These are phyloP conservation scores for Holacanthus passer DNA, from an alignment of 2,113 vertebrate genomes.

Conservation along the genomic window DNA sequence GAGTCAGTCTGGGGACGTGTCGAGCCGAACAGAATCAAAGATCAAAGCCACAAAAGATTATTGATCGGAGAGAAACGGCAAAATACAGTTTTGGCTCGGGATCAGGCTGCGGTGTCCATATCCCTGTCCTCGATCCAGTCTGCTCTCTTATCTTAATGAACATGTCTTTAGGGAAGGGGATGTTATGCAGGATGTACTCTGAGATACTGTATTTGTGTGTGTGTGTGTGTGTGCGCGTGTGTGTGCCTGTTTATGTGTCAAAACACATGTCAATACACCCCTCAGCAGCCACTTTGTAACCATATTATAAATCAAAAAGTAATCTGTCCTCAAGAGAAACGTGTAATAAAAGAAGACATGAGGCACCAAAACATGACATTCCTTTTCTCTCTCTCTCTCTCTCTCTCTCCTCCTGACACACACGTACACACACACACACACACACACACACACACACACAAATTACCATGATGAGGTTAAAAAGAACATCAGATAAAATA, in stretches of 20 bases:
- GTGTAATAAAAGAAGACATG: constrained; percentile 8
- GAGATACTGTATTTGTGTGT: neutral
- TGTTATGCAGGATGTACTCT: constrained; percentile 1
- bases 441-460: neutral
- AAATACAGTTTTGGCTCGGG: constrained; percentile 37
- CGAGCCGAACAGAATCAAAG: constrained; percentile 40
- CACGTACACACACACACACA: neutral
- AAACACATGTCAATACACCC: constrained; percentile 3
- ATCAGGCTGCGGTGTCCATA: constrained; percentile 43
- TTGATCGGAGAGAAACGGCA: constrained; percentile 54
- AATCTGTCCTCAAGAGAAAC: constrained; percentile 28
- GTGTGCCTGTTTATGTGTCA: neutral
- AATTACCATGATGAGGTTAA: constrained; percentile 35
- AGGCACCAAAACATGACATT: neutral
- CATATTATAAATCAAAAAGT: constrained; percentile 1
- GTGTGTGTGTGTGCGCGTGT: constrained; percentile 2
- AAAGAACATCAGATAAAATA: constrained; percentile 35
- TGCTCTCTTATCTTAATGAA: constrained; percentile 39
- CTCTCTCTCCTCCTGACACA: neutral
- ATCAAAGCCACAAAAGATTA: constrained; percentile 69
- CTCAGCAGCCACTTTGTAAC: neutral
- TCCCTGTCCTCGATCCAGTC: constrained; percentile 33
- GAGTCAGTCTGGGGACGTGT: constrained; percentile 34
- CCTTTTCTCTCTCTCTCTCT: neutral
- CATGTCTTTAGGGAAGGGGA: constrained; percentile 17